A percentile compares a stretch with the other conserved stretches of the same genome.
These are phyloP conservation scores for Mimachlamys varia DNA, from an alignment of 2,888 invertebrate species.

Conservation along the genomic window DNA sequence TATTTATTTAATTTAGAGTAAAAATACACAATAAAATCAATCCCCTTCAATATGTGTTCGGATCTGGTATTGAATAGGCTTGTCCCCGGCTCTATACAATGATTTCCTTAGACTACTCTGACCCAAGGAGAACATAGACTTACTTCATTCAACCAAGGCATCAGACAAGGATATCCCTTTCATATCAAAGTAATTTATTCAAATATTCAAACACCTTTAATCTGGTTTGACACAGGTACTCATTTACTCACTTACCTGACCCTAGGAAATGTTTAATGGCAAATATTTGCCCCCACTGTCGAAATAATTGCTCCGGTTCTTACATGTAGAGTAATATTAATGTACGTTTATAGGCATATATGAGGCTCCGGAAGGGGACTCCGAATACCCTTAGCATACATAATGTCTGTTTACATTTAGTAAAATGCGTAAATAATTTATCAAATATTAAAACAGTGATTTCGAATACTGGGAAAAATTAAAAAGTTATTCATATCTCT, in stretches of 20 bases:
- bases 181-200: slow-evolving; percentile 20
- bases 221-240: neutral
- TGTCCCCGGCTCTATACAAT: neutral
- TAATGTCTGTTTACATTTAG: too few species aligned
- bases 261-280: neutral
- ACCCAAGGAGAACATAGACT: neutral
- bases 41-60: neutral
- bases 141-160: neutral
- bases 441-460: too few species aligned
- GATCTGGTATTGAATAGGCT: neutral
- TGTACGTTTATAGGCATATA: neutral
- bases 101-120: neutral
- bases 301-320: neutral
- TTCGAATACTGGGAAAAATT: too few species aligned
- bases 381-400: too few species aligned
- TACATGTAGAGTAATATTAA: neutral
- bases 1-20: neutral
- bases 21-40: neutral
- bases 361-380: neutral
- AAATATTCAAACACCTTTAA: slow-evolving; percentile 16
- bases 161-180: neutral
- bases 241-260: slow-evolving; percentile 13
- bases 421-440: too few species aligned
- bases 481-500: too few species aligned
- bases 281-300: slow-evolving; percentile 1